Base-by-base conservation (phyloP, 2,113 vertebrate species). In the Eptesicus fuscus region DNA sequence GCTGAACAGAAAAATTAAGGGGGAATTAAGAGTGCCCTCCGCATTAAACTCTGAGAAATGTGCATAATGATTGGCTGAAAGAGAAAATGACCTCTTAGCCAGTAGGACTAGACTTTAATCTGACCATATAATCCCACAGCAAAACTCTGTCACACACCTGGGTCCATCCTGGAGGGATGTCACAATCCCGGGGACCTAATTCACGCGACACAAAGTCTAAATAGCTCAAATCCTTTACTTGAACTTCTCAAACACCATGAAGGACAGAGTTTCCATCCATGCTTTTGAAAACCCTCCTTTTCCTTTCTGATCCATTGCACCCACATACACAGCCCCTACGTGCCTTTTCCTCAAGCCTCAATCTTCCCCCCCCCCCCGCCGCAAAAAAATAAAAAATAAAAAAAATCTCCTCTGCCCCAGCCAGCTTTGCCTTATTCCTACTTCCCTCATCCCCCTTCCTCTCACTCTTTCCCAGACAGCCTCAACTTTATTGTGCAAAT, bases 41-140 rank as follows among this genome's bases (percentile, higher is more conserved):
- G 63, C 71, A 56, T 67, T 37, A 47, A 80, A 70, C 32, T 25
- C 84, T 67, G 42, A 35, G n/a, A 35, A 35, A 93, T 70, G n/a
- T 93, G 30, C 53, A 74, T 69, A 77, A 96, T 51, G 53, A 96
- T 63, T 85, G 91, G 83, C 61, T 61, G 35, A 59, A 37, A 86
- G 49, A 86, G 73, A 67, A 95, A 78, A 74, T 63, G 61, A 82
- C 40, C 93, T 40, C 69, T 91, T 49, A 67, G 42, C 83, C 40
- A 16, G 44, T 23, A 61, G 73, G 73, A 42, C 40, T 51, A 82
- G 90, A 82, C 25, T 37, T 76, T 85, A 73, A 93, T 73, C 79
- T 79, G 90, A 63, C 49, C 82, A 37, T 61, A 6, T 20, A 51
- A 42, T 20, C 18, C 9, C 25, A 32, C 17, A 25, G 32, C 63